phyloP scores from a whole-genome alignment of 2,797 vertebrate genomes.

The Lagodon rhomboides region DNA sequence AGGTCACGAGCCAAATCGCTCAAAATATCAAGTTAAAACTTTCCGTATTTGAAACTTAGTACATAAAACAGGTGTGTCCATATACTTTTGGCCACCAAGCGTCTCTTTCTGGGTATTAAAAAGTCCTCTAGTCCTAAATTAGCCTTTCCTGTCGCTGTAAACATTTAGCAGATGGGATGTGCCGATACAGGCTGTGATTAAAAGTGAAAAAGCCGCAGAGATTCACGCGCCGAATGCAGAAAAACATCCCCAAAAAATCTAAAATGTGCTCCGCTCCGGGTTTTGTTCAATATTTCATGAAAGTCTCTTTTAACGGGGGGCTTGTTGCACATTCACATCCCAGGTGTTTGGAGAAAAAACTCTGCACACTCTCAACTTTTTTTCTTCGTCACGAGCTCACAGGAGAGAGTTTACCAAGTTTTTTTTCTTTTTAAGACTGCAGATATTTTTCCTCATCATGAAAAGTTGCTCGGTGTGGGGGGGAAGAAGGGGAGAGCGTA shows the following conservation, averaged over 20 bases:
- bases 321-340: constrained; percentile 47
- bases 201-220: constrained; percentile 22
- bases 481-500: constrained; percentile 53
- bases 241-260: constrained; percentile 52
- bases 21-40: not conserved
- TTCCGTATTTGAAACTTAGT: not conserved
- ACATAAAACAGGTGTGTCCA: not conserved
- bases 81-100: not conserved
- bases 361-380: constrained; percentile 40
- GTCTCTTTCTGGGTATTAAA: constrained; percentile 16
- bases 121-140: constrained; percentile 1
- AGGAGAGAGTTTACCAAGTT: constrained; percentile 53
- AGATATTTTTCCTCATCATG: constrained; percentile 41
- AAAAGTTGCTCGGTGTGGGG: constrained; percentile 53
- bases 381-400: constrained; percentile 28
- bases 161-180: constrained; percentile 23
- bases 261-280: constrained; percentile 27
- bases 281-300: constrained; percentile 54
- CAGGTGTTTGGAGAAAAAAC: constrained; percentile 40
- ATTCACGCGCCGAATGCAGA: constrained; percentile 27
- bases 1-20: not conserved
- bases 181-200: constrained; percentile 27
- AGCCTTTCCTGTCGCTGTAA: constrained; percentile 3
- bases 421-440: constrained; percentile 33
- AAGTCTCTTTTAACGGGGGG: constrained; percentile 42